Conservation (phyloP, 2,888 invertebrate species). For the Ommatoiulus sabulosus region DNA sequence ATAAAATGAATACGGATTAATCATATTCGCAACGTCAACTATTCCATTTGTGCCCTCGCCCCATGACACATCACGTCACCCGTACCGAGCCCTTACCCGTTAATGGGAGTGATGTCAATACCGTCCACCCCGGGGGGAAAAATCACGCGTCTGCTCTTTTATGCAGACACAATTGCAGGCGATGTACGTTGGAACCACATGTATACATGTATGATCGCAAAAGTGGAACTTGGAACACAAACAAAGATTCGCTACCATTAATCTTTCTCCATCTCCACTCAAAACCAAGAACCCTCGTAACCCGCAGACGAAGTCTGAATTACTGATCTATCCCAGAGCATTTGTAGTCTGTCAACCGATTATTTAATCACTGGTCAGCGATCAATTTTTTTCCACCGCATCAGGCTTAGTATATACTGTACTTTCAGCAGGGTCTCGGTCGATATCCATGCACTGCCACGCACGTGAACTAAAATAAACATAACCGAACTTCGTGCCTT, state of each 20-base stretch:
- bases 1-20: background rate
- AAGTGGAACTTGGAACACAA: background rate
- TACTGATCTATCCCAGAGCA: background rate
- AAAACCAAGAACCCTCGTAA: conserved; percentile 13
- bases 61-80: background rate
- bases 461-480: conserved; percentile 18
- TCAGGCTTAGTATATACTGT: background rate
- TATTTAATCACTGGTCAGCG: conserved; percentile 28
- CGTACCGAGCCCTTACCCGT: background rate
- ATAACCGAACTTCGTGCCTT: conserved; percentile 1
- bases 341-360: conserved; percentile 27
- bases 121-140: background rate
- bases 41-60: background rate
- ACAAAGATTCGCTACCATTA: background rate
- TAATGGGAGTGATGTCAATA: background rate
- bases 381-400: background rate
- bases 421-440: background rate
- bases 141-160: too few relatives aligned
- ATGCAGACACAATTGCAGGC: too few relatives aligned
- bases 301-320: conserved; percentile 3
- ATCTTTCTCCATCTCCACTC: background rate
- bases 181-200: background rate
- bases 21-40: background rate
- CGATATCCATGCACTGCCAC: background rate
- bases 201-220: background rate